phyloP scores from a whole-genome alignment of 2,797 vertebrate genomes.

The Peromyscus aztecus region DNA sequence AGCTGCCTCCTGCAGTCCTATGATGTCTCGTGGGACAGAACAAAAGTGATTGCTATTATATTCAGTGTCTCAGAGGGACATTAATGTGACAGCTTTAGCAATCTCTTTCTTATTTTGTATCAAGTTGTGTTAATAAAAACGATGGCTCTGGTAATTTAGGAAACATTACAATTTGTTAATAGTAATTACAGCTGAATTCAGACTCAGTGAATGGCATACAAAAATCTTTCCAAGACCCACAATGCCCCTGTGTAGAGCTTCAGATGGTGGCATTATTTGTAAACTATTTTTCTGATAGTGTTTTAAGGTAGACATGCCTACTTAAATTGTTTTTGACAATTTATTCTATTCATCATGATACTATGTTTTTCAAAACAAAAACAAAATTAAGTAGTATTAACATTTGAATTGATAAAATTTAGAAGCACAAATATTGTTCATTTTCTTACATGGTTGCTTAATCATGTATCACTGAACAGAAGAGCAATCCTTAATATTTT shows the following conservation, averaged over 20 bases:
- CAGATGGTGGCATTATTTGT: neutral
- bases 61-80: slow-evolving; percentile 83
- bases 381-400: neutral
- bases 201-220: neutral
- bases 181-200: slow-evolving; percentile 75
- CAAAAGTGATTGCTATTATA: slow-evolving; percentile 75
- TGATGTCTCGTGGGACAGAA: slow-evolving; percentile 54
- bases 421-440: neutral
- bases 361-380: neutral
- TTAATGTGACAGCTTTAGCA: slow-evolving; percentile 85
- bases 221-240: neutral
- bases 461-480: neutral
- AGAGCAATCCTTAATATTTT: slow-evolving; percentile 25
- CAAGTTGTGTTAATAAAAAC: slow-evolving; percentile 83
- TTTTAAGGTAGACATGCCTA: neutral
- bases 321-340: neutral
- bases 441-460: neutral
- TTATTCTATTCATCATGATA: neutral
- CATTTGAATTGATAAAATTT: neutral
- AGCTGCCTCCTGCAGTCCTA: slow-evolving; percentile 59
- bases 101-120: slow-evolving; percentile 79
- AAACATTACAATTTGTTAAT: slow-evolving; percentile 77
- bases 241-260: neutral
- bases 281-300: slow-evolving; percentile 19
- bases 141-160: slow-evolving; percentile 81